phyloP scores from a whole-genome alignment of 37 sponge, comb jelly and placozoan genomes.

The Hormiphora californensis region DNA sequence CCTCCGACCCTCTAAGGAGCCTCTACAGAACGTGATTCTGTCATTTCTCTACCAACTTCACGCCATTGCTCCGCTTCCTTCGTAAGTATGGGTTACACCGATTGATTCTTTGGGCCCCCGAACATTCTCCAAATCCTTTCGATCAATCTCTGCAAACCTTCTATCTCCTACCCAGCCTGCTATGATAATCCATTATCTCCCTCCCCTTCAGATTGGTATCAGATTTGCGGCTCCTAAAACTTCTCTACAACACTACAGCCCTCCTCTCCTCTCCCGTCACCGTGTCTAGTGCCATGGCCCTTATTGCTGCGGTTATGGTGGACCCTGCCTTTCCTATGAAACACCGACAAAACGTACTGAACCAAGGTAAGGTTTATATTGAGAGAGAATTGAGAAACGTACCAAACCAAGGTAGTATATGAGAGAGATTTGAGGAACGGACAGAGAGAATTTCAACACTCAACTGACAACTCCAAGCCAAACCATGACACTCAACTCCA shows the following conservation, averaged over 20 bases:
- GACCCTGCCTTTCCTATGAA: not conserved
- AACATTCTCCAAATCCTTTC: no score
- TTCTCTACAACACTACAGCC: conserved; percentile 14
- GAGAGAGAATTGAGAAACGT: no score
- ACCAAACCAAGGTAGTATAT: no score
- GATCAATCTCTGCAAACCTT: no score
- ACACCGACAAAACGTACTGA: not conserved
- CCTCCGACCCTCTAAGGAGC: conserved; percentile 19
- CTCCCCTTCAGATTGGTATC: conserved; percentile 14
- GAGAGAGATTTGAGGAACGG: no score
- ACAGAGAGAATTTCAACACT: no score
- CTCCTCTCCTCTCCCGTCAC: conserved; percentile 25
- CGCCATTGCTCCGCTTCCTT: not conserved
- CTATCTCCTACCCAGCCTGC: no score
- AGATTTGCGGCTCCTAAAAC: conserved; percentile 21
- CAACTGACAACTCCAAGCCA: no score
- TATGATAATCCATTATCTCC: no score
- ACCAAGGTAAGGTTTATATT: conserved; percentile 32
- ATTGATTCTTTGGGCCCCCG: no score
- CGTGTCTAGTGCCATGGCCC: not conserved
- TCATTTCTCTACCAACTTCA: conserved; percentile 9
- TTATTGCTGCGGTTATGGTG: not conserved
- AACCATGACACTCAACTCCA: no score
- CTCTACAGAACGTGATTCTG: conserved; percentile 19
- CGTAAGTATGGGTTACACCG: not conserved